Evolutionary conservation across 2,888 invertebrate genomes (phyloP), one percentile per base, ranked within the genome.

Genomic region (Heliconius hortense): DNA sequence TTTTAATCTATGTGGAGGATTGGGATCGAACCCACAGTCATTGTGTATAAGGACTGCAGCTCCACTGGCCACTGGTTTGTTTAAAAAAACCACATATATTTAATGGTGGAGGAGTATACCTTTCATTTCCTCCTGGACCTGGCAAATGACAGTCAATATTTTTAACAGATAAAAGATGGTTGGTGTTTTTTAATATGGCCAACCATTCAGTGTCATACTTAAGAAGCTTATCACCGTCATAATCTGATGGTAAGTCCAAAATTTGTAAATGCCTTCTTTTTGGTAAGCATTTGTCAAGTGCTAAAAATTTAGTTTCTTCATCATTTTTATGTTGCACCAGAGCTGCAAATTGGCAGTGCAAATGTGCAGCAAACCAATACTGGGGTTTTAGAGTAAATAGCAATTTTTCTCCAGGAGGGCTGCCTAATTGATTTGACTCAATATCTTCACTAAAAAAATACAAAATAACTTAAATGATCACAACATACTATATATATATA

Each of bases 341-440:
- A 0, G 99, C 99, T 18, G 97, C 96, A 94, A 99, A 99, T 91
- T 98, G 98, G 82, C 98, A 98, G 90, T 99, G 99, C 80, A 99
- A 94, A 95, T 99, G 99, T 48, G 99, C 99, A 13, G 99, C 95
- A 93, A 99, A 99, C 99, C 99, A 99, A 90, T 97, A 98, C 0
- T 95, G 93, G 13, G 99, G 99, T 86, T 97, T 96, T 73, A 99
- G 88, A 59, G 94, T 88, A 75, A 96, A 93, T n/a, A 99, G 90
- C 53, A 99, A 90, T 79, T 98, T 97, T 90, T 97, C 96, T 72
- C 96, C 95, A 7, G 98, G 97, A 62, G 96, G 96, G 90, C 98
- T 99, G 21, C 99, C 99, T n/a, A 99, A 93, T 80, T 94, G 93
- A 78, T 97, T 96, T 10, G 94, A 94, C 78, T 97, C 96, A 79